Base-by-base conservation (phyloP, 2,797 vertebrate species). In the Syngnathus rostellatus region DNA sequence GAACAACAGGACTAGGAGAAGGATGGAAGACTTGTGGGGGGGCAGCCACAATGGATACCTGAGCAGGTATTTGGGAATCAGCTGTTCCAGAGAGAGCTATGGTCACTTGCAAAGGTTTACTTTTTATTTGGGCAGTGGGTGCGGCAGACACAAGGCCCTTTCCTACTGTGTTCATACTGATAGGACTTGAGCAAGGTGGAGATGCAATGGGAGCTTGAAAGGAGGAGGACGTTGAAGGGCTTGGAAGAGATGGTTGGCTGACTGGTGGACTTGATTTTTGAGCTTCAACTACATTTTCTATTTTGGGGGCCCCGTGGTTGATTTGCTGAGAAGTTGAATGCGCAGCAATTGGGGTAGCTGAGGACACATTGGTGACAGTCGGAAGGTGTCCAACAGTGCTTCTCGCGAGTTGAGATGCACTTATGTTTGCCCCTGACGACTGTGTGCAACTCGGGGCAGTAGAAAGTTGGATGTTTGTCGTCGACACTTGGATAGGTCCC, bases 401-500 rank as follows among this genome's bases (percentile, higher is more conserved):
- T 87, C 90, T 77, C 81, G 73, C 1, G 82, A 87, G 71, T 89
- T 92, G 85, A 86, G 89, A 74, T 85, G 83, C 76, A 81, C 87
- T 71, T 5, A 87, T 83, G 72, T 77, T 94, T 41, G 79, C 68
- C 21, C 69, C 77, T 40, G 85, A 76, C 8, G 87, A 69, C 71
- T 86, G 87, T 68, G 92, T 85, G 41, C 90, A 82, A 64, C 86
- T 59, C 1, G 91, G 82, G 50, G 89, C 89, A 65, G 93, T 80
- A 73, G 94, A 89, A 67, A 97, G 92, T 58, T 97, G 94, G 70
- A 97, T 94, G 75, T 93, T 98, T 79, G 94, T 88, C 54, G 93
- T 90, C 21, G 95, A 91, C 74, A 98, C 89, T 77, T 97, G 94
- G 69, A 97, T 89, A 64, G 96, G 90, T 60, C 94, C 93, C 71